These are phyloP conservation scores for Ruditapes philippinarum DNA, from an alignment of 1,140 invertebrate genomes.

Conservation along the genomic window DNA sequence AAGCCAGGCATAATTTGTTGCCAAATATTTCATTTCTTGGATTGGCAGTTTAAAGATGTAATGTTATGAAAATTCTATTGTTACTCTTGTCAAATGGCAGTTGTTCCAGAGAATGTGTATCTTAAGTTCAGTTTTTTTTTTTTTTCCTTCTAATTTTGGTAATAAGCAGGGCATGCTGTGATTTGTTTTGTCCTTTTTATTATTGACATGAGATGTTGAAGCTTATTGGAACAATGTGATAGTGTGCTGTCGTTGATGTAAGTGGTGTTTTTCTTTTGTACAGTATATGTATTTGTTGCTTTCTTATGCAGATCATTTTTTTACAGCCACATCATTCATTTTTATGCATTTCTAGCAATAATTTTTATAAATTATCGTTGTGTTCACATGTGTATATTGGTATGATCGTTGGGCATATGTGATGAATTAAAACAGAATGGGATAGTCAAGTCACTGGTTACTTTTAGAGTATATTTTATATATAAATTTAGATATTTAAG, in stretches of 20 bases:
- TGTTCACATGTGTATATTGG: slow-evolving; percentile 8
- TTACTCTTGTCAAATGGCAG: too few species aligned
- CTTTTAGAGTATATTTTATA: too few species aligned
- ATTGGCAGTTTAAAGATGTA: too few species aligned
- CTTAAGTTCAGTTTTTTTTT: too few species aligned
- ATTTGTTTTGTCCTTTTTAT: background rate
- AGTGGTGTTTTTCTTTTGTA: background rate
- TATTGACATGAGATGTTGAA: background rate
- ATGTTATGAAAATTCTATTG: too few species aligned
- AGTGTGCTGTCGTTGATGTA: background rate
- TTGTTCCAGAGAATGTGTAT: too few species aligned
- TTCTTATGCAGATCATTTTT: background rate
- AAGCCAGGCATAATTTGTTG: too few species aligned
- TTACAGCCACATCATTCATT: background rate
- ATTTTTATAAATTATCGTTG: slow-evolving; percentile 3
- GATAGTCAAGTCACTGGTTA: too few species aligned
- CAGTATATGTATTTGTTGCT: background rate
- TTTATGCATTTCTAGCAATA: slow-evolving; percentile 30
- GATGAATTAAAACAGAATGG: too few species aligned
- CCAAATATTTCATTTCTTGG: too few species aligned
- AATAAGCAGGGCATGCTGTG: background rate
- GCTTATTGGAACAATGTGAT: background rate
- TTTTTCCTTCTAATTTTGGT: too few species aligned
- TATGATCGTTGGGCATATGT: background rate
- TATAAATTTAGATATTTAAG: too few species aligned